Conservation (phyloP, 1,140 invertebrate species). For the Platyscapa corneri region DNA sequence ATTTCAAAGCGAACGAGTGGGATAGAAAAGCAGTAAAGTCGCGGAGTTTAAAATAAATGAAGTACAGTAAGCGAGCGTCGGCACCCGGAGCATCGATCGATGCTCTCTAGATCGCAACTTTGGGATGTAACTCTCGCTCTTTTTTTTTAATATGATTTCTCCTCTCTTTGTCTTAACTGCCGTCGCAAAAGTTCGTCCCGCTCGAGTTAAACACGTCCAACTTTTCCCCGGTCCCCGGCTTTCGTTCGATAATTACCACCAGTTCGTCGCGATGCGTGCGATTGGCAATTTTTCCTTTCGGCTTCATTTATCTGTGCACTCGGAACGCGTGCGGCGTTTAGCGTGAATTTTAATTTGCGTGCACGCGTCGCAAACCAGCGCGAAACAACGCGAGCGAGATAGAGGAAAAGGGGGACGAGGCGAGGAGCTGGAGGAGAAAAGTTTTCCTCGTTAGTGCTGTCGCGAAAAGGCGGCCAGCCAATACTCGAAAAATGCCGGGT, state of each 20-base stretch:
- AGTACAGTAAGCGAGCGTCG: neutral
- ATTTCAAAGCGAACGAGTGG: neutral
- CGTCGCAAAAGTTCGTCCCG: too few species aligned
- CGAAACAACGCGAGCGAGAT: neutral
- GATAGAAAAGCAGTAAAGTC: neutral
- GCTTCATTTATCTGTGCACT: neutral
- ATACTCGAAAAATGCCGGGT: conserved; percentile 28
- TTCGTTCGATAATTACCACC: too few species aligned
- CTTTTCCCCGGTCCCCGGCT: too few species aligned
- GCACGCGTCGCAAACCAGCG: neutral
- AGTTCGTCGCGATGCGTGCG: too few species aligned
- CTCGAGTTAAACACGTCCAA: too few species aligned
- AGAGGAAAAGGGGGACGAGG: neutral
- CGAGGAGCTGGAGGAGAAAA: too few species aligned
- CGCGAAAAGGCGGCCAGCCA: neutral
- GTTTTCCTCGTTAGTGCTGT: neutral
- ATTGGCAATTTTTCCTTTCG: neutral
- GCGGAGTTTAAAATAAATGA: neutral
- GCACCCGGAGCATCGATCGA: neutral
- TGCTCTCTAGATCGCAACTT: neutral
- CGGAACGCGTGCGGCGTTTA: too few species aligned
- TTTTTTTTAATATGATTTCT: neutral
- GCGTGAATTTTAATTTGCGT: too few species aligned
- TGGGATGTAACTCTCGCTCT: neutral
- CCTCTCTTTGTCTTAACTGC: neutral